These are phyloP conservation scores for Ptiloglossa arizonensis DNA, from an alignment of 1,140 invertebrate genomes.

Conservation along the genomic window DNA sequence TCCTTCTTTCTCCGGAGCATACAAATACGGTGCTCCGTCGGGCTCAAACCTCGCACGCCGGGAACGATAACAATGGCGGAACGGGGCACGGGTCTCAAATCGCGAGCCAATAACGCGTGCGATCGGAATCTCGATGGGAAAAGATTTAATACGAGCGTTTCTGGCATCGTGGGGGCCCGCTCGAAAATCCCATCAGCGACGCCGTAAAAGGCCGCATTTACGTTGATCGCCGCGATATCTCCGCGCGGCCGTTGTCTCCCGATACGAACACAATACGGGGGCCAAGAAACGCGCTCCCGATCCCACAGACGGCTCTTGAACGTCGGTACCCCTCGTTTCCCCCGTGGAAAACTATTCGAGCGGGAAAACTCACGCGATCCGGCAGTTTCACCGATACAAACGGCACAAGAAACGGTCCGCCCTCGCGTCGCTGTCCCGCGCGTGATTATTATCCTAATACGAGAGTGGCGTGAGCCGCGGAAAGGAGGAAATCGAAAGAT, in stretches of 20 bases:
- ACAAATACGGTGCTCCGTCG: too few relatives aligned
- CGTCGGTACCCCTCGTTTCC: too few relatives aligned
- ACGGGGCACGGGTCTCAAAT: too few relatives aligned
- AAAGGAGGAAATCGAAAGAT: slow-evolving; percentile 51
- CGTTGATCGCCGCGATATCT: slow-evolving; percentile 2
- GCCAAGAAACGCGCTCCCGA: not conserved
- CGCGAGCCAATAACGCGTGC: too few relatives aligned
- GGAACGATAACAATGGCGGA: too few relatives aligned
- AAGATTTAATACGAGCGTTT: not conserved
- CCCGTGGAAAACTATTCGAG: slow-evolving; percentile 12
- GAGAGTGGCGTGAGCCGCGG: slow-evolving; percentile 50
- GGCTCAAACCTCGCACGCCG: too few relatives aligned
- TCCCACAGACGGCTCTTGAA: too few relatives aligned
- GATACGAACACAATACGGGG: not conserved
- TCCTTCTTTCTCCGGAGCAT: too few relatives aligned
- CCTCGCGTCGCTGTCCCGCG: not conserved
- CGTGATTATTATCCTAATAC: slow-evolving; percentile 63
- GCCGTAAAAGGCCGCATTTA: not conserved
- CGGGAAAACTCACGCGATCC: slow-evolving; percentile 55
- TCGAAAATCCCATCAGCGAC: not conserved
- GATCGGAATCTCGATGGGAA: not conserved
- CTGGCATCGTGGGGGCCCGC: too few relatives aligned
- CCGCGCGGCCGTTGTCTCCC: not conserved
- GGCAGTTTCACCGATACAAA: slow-evolving; percentile 43
- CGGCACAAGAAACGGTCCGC: not conserved